Evolutionary conservation across 2,888 invertebrate genomes (phyloP), one percentile per base, ranked within the genome.

Genomic region (Pyrgus malvae): DNA sequence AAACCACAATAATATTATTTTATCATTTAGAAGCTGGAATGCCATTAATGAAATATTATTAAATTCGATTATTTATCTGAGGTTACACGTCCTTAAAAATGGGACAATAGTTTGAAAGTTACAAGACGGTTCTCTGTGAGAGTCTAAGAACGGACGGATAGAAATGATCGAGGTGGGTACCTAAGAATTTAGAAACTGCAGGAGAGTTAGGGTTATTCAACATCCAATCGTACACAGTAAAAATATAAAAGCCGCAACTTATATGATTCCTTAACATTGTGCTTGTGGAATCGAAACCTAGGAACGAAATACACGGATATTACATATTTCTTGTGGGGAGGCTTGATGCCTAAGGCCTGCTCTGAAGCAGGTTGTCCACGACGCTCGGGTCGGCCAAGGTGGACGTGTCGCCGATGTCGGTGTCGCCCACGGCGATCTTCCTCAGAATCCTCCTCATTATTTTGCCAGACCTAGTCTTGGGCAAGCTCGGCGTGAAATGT

Each of bases 381-480:
- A 98, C 95, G n/a, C 92, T 87, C 66, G 96, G 96, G 73, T 99
- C 99, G 21, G 98, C 98, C 64, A 99, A 88, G 0, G 99, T 99
- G 40, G 98, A 96, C 1, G 93, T 94, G 83, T 99, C 99, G 2
- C 99, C 99, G 33, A 99, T 93, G 64, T 98, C 94, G 41, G 87
- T 91, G 75, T 99, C 98, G 31, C 97, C 96, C 1, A 95, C 86
- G 0, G 99, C 99, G 9, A 99, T 94, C 87, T 99, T 98, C 60
- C 98, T 92, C 58, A 99, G 90, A 56, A 99, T 95, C 61, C 99
- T 92, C 58, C 99, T 93, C 97, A 99, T 99, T 58, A 99, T 99
- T 89, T 99, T 99, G 1, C 99, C 99, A 0, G 99, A 99, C 42
- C 99, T 92, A 0, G 99, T 99, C 86, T 99, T 99, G 0, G 99